Evolutionary conservation across 2,797 vertebrate genomes (phyloP), one percentile per base, ranked within the genome.

Genomic region (Antrozous pallidus): DNA sequence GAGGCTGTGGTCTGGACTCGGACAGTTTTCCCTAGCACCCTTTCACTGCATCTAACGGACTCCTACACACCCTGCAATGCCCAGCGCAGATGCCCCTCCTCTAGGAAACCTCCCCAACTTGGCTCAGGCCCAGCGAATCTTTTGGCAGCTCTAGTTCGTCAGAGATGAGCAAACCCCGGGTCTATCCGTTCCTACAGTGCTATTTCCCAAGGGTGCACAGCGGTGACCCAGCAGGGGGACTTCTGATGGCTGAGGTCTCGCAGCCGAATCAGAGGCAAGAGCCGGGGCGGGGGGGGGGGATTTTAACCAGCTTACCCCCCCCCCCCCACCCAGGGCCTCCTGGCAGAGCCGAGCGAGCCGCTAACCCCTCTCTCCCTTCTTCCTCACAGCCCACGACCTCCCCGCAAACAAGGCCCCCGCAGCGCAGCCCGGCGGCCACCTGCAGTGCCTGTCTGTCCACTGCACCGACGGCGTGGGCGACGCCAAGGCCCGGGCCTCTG

Each of bases 361-460:
- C 97, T 95, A 73, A 96, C 91, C 3, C 33, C 71, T 97, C 85
- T 98, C 73, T 93, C 95, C 67, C 42, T 97, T 96, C 61, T 95
- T 90, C 95, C 93, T 94, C 97, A 38, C 98, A 99, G 99, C 99
- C 98, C 98, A 99, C 0, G 99, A 99, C 96, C 98, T 99, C 97
- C 98, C 99, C 94, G 98, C 98, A 95, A 99, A 97, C 97, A 99
- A 99, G 98, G 97, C 98, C 97, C 95, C 98, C 71, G 97, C 98
- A 56, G 74, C 98, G 18, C 98, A 98, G 98, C 98, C 97, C 22
- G 99, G 99, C 97, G 99, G 98, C 98, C 99, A 99, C 98, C 98
- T 99, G 98, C 99, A 99, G 98, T 99, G 99, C 98, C 99, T 99
- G 97, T 99, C 99, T 9, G 99, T 99, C 96, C 99, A 99, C 98